Evolutionary conservation across 2,113 vertebrate species (phyloP).

Genomic region (Silurus meridionalis): DNA sequence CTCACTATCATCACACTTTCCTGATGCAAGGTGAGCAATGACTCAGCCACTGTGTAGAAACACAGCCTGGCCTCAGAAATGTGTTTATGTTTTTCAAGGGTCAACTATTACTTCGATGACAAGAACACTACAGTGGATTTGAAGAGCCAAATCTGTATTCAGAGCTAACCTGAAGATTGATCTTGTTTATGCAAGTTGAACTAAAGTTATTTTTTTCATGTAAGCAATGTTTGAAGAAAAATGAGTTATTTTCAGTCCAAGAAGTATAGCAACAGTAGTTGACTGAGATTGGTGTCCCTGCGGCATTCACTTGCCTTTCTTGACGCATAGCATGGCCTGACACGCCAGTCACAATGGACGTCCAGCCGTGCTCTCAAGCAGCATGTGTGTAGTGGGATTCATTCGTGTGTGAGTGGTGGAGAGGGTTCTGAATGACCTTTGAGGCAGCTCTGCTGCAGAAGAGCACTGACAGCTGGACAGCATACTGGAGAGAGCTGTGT

Average conservation of each 20-base stretch:
- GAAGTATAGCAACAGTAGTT: neutral
- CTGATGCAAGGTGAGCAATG: conserved; percentile 18
- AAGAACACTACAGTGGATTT: neutral
- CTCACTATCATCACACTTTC: conserved; percentile 7
- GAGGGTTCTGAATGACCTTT: conserved; percentile 41
- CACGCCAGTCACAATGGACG: conserved; percentile 39
- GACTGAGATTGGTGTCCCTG: conserved; percentile 8
- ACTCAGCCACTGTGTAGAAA: conserved; percentile 29
- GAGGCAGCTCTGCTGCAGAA: conserved; percentile 33
- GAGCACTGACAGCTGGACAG: conserved; percentile 52
- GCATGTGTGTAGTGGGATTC: conserved; percentile 17
- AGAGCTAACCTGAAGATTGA: neutral
- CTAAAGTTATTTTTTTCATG: neutral
- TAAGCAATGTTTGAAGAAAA: neutral
- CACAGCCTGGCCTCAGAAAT: conserved; percentile 12
- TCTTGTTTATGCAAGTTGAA: neutral
- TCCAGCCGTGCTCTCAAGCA: neutral
- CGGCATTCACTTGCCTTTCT: conserved; percentile 24
- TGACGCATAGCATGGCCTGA: conserved; percentile 32
- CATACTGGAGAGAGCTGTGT: conserved; percentile 38
- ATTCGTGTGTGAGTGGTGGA: conserved; percentile 29
- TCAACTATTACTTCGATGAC: neutral
- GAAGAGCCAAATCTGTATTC: neutral
- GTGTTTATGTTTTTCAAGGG: conserved; percentile 23
- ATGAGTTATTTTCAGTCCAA: neutral